Conservation (phyloP, 1,140 invertebrate species). For the Drosophila oshimai region DNA sequence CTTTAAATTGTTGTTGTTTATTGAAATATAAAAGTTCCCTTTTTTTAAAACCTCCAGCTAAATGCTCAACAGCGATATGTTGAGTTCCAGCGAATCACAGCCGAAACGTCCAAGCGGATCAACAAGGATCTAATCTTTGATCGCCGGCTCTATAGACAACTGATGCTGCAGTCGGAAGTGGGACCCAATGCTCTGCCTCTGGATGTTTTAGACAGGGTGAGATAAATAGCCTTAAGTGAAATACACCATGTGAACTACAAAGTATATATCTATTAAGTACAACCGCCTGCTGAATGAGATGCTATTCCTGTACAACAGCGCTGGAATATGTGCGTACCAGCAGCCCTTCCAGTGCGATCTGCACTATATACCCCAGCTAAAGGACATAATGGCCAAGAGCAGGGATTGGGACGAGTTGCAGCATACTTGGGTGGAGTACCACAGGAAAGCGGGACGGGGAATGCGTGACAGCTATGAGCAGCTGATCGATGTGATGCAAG, state of each 20-base stretch:
- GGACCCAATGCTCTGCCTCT: slow-evolving; percentile 92
- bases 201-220: slow-evolving; percentile 92
- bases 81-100: slow-evolving; percentile 90
- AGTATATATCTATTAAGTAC: slow-evolving; percentile 85
- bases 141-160: slow-evolving; percentile 87
- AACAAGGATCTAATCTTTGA: slow-evolving; percentile 88
- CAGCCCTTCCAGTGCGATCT: slow-evolving; percentile 91
- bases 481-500: slow-evolving; percentile 92
- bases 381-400: slow-evolving; percentile 88
- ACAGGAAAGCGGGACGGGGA: slow-evolving; percentile 89
- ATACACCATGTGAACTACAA: too few species aligned
- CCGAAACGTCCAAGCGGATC: slow-evolving; percentile 87
- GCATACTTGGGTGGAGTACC: slow-evolving; percentile 94
- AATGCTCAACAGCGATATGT: slow-evolving; percentile 89
- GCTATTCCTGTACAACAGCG: slow-evolving; percentile 93
- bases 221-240: slow-evolving; percentile 6
- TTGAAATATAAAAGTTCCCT: too few species aligned
- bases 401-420: slow-evolving; percentile 93
- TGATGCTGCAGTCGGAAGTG: slow-evolving; percentile 90
- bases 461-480: slow-evolving; percentile 92
- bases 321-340: slow-evolving; percentile 92
- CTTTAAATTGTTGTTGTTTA: background rate
- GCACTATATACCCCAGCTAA: slow-evolving; percentile 90
- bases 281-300: slow-evolving; percentile 93
- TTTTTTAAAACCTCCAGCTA: slow-evolving; percentile 25